Evolutionary conservation across 1,140 invertebrate genomes (phyloP).

Genomic region (Vanessa tameamea): DNA sequence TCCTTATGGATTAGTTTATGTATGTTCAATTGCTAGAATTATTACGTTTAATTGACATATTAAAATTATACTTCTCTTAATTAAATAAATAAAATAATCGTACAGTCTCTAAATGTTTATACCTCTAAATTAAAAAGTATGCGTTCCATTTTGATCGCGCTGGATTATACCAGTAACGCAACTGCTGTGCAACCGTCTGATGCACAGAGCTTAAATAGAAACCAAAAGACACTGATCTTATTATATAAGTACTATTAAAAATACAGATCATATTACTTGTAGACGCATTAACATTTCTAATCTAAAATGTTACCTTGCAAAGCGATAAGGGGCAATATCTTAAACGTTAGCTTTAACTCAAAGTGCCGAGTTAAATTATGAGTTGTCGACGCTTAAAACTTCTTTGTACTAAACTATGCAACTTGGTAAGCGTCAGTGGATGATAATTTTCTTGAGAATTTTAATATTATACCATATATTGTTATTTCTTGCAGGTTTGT

Average conservation of each 20-base stretch:
- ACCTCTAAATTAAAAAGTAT: too few species aligned
- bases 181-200: too few species aligned
- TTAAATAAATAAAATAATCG: too few species aligned
- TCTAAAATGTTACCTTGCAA: not conserved
- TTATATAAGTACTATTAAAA: not conserved
- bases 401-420: conserved; percentile 1
- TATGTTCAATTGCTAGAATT: too few species aligned
- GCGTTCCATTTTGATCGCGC: too few species aligned
- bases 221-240: not conserved
- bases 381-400: conserved; percentile 9
- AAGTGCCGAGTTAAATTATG: conserved; percentile 7
- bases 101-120: too few species aligned
- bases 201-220: not conserved
- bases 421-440: not conserved
- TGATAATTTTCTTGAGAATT: conserved; percentile 8
- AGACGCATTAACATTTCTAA: not conserved
- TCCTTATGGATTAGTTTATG: too few species aligned
- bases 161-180: too few species aligned
- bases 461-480: not conserved
- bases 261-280: not conserved
- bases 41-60: too few species aligned
- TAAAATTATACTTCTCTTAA: too few species aligned
- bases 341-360: not conserved
- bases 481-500: too few species aligned
- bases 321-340: conserved; percentile 8